phyloP scores from a whole-genome alignment of 2,113 vertebrate species.

The Ictalurus punctatus region DNA sequence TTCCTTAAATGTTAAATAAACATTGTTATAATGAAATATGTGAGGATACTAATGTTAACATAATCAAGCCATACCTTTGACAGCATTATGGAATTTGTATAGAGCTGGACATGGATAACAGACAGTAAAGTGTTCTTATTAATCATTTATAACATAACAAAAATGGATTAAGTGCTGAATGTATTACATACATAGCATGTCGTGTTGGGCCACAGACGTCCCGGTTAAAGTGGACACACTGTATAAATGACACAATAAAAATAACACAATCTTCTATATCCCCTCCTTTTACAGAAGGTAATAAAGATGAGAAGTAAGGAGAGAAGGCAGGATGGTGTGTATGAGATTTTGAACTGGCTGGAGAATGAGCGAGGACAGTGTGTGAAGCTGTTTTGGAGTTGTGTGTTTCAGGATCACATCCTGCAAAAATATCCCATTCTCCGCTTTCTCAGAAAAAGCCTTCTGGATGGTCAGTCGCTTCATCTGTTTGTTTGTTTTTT shows the following conservation, averaged over 20 bases:
- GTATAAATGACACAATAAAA: not conserved
- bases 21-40: not conserved
- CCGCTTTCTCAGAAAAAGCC: constrained; percentile 49
- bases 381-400: constrained; percentile 63
- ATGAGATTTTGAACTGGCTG: constrained; percentile 63
- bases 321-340: constrained; percentile 47
- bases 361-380: constrained; percentile 48
- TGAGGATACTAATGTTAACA: not conserved
- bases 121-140: not conserved
- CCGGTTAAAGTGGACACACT: not conserved
- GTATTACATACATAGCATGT: not conserved
- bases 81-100: not conserved
- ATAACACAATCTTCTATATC: not conserved
- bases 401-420: constrained; percentile 63
- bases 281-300: constrained; percentile 59
- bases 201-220: not conserved
- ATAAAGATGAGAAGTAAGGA: constrained; percentile 55
- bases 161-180: too few species aligned
- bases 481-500: not conserved
- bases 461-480: constrained; percentile 64
- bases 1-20: not conserved
- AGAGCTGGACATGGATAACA: not conserved
- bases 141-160: not conserved
- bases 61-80: not conserved
- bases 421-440: constrained; percentile 59